Evolutionary conservation across 2,888 invertebrate genomes (phyloP).

Genomic region (Troglohyphantes excavatus): DNA sequence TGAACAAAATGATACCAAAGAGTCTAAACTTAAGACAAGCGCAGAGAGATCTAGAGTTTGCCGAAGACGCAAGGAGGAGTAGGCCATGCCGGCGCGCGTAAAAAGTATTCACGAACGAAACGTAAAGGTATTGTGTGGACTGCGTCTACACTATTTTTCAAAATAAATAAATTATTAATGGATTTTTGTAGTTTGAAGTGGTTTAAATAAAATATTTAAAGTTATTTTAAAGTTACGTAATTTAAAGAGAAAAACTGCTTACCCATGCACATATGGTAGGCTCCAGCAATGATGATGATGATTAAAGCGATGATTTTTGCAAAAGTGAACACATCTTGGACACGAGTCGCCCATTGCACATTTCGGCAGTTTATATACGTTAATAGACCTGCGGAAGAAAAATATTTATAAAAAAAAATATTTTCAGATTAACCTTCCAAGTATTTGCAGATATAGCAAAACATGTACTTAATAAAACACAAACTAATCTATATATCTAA

Average conservation of each 20-base stretch:
- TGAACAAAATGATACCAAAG: too few species aligned
- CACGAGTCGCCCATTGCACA: constrained; percentile 90
- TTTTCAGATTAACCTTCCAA: too few species aligned
- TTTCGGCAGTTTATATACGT: constrained; percentile 95
- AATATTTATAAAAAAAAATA: neutral
- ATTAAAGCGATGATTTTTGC: constrained; percentile 93
- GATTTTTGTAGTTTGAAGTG: neutral
- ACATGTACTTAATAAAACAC: too few species aligned
- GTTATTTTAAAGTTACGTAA: neutral
- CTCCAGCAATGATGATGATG: constrained; percentile 91
- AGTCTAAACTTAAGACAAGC: too few species aligned
- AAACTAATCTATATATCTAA: too few species aligned
- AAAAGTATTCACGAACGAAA: too few species aligned
- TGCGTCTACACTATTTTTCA: too few species aligned
- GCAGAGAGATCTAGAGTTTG: too few species aligned
- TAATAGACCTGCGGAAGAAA: constrained; percentile 87
- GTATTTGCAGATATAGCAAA: too few species aligned
- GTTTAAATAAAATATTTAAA: neutral
- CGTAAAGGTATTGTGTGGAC: too few species aligned
- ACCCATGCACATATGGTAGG: constrained; percentile 89
- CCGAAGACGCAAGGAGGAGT: too few species aligned
- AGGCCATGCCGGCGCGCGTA: too few species aligned
- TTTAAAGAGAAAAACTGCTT: constrained; percentile 78
- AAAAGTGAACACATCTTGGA: constrained; percentile 96
- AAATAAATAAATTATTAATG: neutral